These are phyloP conservation scores for Rhabdophis nuchalis DNA, from an alignment of 2,797 vertebrate species.

Conservation along the genomic window DNA sequence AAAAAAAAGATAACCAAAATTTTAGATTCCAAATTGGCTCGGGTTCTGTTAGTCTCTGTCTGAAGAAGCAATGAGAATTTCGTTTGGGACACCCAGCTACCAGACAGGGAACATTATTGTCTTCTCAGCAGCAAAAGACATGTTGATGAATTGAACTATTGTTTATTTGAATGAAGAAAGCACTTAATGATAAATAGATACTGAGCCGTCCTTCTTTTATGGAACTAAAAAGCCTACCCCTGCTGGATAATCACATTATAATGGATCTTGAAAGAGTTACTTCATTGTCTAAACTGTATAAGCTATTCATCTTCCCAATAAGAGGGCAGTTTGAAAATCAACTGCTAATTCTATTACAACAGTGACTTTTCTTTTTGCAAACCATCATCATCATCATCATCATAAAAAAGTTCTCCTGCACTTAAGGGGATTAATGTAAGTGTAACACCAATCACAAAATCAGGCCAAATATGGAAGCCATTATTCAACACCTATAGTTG, in stretches of 20 bases:
- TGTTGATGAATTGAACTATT: slow-evolving; percentile 53
- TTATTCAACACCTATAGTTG: slow-evolving; percentile 47
- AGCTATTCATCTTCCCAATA: slow-evolving; percentile 52
- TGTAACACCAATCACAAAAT: slow-evolving; percentile 60
- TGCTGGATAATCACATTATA: slow-evolving; percentile 70
- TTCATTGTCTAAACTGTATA: slow-evolving; percentile 53
- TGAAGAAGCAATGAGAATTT: slow-evolving; percentile 63
- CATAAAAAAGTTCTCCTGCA: slow-evolving; percentile 66
- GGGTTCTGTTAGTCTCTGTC: slow-evolving; percentile 51
- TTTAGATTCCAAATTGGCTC: slow-evolving; percentile 63
- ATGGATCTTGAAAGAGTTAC: slow-evolving; percentile 61
- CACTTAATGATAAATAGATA: slow-evolving; percentile 60
- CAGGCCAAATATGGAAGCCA: slow-evolving; percentile 51
- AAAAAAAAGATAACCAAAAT: slow-evolving; percentile 31
- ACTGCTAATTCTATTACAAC: slow-evolving; percentile 52
- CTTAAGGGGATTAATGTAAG: slow-evolving; percentile 73
- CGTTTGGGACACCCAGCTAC: slow-evolving; percentile 62
- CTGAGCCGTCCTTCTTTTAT: slow-evolving; percentile 59
- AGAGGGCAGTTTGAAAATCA: slow-evolving; percentile 60
- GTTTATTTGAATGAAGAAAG: slow-evolving; percentile 63
- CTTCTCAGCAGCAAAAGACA: slow-evolving; percentile 64
- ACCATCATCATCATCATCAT: background rate
- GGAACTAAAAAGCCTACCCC: slow-evolving; percentile 59
- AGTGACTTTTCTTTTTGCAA: slow-evolving; percentile 7
- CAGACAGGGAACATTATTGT: slow-evolving; percentile 59